These are phyloP conservation scores for Microplitis demolitor DNA, from an alignment of 1,140 invertebrate species.

Conservation along the genomic window DNA sequence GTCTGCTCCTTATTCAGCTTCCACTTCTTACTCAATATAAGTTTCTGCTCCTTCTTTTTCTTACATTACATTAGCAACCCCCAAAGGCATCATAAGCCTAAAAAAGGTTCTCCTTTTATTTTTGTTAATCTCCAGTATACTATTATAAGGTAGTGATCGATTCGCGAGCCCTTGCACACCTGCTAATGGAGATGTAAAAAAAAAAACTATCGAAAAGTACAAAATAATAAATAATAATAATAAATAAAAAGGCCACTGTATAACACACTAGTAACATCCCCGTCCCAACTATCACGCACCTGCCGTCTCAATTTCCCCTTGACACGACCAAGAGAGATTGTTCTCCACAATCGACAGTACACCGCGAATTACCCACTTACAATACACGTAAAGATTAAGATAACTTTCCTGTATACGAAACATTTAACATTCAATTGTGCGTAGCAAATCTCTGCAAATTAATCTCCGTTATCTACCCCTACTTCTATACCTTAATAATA, in stretches of 20 bases:
- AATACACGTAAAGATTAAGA: not conserved
- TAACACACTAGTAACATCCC: not conserved
- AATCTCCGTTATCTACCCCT: conserved; percentile 14
- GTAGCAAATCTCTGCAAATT: not conserved
- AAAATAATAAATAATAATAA: not conserved
- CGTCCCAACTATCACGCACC: conserved; percentile 8
- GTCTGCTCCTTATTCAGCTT: not conserved
- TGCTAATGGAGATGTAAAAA: not conserved
- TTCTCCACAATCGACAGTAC: not conserved
- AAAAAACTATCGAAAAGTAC: not conserved
- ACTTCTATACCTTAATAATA: not conserved
- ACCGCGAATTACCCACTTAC: not conserved
- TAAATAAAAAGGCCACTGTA: not conserved
- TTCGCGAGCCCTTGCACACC: not conserved
- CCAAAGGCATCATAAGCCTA: not conserved
- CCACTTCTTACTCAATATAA: not conserved
- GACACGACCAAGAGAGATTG: conserved; percentile 19
- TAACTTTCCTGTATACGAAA: not conserved
- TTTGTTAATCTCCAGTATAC: too few species aligned
- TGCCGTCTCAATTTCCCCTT: conserved; percentile 39
- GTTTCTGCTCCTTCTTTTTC: too few species aligned
- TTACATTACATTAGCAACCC: not conserved
- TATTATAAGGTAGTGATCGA: not conserved
- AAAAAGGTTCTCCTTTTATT: too few species aligned
- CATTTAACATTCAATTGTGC: conserved; percentile 10